Evolutionary conservation across 1,140 invertebrate genomes (phyloP).

Genomic region (Ceratoteleas bidentatus): DNA sequence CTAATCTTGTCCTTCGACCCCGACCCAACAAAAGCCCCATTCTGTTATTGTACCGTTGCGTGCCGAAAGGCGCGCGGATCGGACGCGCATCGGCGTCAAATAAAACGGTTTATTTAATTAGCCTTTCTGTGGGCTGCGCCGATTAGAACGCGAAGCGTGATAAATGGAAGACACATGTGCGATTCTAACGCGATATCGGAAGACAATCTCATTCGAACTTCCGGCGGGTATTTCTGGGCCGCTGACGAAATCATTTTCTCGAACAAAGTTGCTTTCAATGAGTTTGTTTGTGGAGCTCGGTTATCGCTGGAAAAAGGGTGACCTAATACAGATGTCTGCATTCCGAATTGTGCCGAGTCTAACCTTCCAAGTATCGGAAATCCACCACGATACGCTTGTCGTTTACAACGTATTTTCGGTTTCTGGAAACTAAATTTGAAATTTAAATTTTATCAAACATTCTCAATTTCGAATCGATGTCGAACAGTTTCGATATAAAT

Average conservation of each 20-base stretch:
- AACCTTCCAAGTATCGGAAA: constrained; percentile 14
- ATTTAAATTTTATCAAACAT: too few relatives aligned
- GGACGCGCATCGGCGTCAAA: constrained; percentile 56
- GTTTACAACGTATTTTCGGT: too few relatives aligned
- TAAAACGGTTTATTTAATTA: constrained; percentile 66
- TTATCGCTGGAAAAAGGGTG: constrained; percentile 50
- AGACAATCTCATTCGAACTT: constrained; percentile 61
- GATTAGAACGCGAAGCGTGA: constrained; percentile 65
- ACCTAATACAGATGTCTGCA: constrained; percentile 52
- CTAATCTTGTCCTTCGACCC: constrained; percentile 67
- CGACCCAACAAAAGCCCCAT: constrained; percentile 73
- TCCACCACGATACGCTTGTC: too few relatives aligned
- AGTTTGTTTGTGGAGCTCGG: constrained; percentile 49
- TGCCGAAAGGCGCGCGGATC: too few relatives aligned
- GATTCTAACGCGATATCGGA: constrained; percentile 63
- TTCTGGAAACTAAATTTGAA: too few relatives aligned
- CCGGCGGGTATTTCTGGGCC: constrained; percentile 58
- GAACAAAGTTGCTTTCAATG: constrained; percentile 56
- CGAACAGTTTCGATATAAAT: too few relatives aligned
- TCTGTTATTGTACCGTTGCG: constrained; percentile 76
- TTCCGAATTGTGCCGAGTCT: constrained; percentile 32
- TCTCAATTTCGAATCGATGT: too few relatives aligned
- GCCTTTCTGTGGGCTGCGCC: constrained; percentile 47
- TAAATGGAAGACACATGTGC: constrained; percentile 68
- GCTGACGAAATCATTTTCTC: constrained; percentile 60